phyloP scores from a whole-genome alignment of 2,797 vertebrate species.

The Gadopsis bispinosus region DNA sequence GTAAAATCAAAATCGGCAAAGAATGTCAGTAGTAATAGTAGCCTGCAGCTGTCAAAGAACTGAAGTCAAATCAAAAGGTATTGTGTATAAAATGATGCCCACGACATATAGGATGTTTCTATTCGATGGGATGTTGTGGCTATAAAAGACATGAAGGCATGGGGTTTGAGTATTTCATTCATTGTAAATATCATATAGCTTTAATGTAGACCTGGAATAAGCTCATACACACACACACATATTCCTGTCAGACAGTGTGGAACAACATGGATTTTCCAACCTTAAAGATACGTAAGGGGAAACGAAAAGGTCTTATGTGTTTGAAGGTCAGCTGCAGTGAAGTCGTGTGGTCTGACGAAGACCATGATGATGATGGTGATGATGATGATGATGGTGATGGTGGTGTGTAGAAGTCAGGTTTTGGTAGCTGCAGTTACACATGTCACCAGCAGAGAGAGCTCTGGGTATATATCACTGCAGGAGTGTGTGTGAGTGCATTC shows the following conservation, averaged over 20 bases:
- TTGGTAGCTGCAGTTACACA: conserved; percentile 16
- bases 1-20: neutral
- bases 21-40: neutral
- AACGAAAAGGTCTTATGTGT: neutral
- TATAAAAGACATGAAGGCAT: neutral
- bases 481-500: conserved; percentile 10
- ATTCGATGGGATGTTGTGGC: neutral
- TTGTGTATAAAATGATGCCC: neutral
- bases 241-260: neutral
- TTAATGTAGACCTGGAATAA: neutral
- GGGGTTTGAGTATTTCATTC: neutral
- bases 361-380: too few species aligned
- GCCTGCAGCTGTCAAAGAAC: neutral
- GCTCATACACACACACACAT: neutral
- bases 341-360: conserved; percentile 1
- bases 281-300: neutral
- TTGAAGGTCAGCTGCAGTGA: neutral
- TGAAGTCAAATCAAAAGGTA: neutral
- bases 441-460: conserved; percentile 79
- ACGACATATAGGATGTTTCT: neutral
- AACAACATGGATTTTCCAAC: neutral
- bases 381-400: neutral
- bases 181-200: too few species aligned
- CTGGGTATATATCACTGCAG: conserved; percentile 53
- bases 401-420: neutral